A percentile compares a stretch with the other conserved stretches of the same genome.
Evolutionary conservation across 92 coral and sea anemone species (phyloP).

Genomic region (Palythoa caribaeorum): DNA sequence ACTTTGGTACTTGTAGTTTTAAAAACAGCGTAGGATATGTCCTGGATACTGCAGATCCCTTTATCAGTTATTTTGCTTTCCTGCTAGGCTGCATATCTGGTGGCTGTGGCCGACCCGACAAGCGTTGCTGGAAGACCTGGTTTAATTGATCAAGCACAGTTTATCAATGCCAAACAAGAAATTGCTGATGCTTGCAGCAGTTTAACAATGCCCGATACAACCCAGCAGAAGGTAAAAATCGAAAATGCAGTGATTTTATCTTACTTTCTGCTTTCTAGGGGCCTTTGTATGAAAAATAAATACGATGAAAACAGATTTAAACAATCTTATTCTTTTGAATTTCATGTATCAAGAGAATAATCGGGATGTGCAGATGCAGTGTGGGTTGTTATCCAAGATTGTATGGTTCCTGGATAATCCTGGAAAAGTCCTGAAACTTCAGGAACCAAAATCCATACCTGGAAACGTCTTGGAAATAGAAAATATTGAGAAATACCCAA

Average conservation of each 20-base stretch:
- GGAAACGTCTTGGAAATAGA: too few species aligned
- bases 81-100: conserved; percentile 93
- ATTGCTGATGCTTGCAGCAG: conserved; percentile 90
- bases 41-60: not conserved
- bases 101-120: conserved; percentile 98
- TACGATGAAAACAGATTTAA: too few species aligned
- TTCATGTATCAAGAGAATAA: too few species aligned
- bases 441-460: too few species aligned
- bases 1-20: not conserved
- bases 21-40: not conserved
- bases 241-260: not conserved
- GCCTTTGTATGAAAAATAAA: too few species aligned
- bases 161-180: conserved; percentile 92
- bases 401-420: too few species aligned
- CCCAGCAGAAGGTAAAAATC: conserved; percentile 85
- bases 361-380: too few species aligned
- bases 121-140: conserved; percentile 99
- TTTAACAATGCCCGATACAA: conserved; percentile 87
- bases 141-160: conserved; percentile 92
- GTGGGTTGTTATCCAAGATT: too few species aligned
- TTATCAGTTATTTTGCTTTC: not conserved
- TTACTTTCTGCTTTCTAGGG: not conserved
- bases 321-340: too few species aligned
- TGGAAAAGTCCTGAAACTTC: too few species aligned
- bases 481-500: too few species aligned